These are phyloP conservation scores for Garrulus glandarius DNA, from an alignment of 2,797 vertebrate genomes.

Conservation along the genomic window DNA sequence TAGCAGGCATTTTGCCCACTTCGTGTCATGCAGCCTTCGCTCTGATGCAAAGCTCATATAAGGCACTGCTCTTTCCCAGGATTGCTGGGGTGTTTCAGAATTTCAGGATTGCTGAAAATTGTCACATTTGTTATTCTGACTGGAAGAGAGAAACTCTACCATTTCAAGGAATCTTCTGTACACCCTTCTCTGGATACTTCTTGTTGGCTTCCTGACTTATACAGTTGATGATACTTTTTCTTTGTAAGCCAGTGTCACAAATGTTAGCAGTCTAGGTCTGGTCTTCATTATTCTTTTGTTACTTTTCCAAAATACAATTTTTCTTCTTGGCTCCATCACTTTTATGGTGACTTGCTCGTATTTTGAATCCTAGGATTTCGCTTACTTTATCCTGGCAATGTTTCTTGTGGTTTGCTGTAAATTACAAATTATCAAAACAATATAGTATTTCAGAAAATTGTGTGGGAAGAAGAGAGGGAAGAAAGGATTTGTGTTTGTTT, in stretches of 20 bases:
- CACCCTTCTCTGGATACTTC: neutral
- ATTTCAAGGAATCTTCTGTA: neutral
- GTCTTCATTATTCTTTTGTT: conserved; percentile 10
- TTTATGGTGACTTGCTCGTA: neutral
- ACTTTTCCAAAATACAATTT: neutral
- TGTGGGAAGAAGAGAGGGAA: neutral
- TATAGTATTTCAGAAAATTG: conserved; percentile 14
- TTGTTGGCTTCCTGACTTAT: neutral
- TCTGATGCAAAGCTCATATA: fast-evolving
- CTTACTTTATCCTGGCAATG: neutral
- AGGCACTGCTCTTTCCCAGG: neutral
- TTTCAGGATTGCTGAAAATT: neutral
- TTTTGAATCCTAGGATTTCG: neutral
- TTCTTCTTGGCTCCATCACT: neutral
- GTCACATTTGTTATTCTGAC: neutral
- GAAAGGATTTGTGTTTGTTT: neutral
- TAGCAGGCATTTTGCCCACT: neutral
- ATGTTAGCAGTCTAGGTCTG: neutral
- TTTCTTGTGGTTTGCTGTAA: neutral
- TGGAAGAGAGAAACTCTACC: neutral
- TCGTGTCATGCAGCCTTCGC: neutral
- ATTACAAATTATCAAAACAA: conserved; percentile 8
- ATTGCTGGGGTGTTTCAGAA: neutral
- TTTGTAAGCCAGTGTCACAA: neutral
- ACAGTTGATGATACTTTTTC: neutral